A percentile compares a stretch with the other conserved stretches of the same genome.
Conservation (phyloP, 2,113 vertebrate species). For the Columbina picui region DNA sequence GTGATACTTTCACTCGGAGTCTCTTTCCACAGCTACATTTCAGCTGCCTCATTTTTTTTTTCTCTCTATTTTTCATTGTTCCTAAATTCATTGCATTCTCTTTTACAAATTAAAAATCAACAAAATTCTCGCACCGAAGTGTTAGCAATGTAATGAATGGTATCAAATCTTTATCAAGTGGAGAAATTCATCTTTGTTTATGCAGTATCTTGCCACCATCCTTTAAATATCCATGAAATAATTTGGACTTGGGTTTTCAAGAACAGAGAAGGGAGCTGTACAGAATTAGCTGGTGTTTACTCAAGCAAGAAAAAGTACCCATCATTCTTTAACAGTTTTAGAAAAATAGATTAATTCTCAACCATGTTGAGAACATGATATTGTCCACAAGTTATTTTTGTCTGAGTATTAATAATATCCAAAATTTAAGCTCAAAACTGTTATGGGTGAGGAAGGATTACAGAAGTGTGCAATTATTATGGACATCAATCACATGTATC, state of each 20-base stretch:
- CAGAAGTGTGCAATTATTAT: conserved; percentile 23
- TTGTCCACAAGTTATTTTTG: conserved; percentile 48
- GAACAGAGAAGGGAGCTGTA: background rate
- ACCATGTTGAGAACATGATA: background rate
- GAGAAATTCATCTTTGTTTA: background rate
- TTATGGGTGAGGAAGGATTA: conserved; percentile 22
- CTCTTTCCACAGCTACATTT: background rate
- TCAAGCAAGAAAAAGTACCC: background rate
- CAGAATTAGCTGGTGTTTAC: conserved; percentile 18
- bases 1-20: conserved; percentile 11
- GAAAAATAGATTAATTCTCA: conserved; percentile 25
- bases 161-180: background rate
- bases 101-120: background rate
- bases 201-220: background rate
- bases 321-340: conserved; percentile 31
- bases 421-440: conserved; percentile 1
- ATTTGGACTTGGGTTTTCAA: conserved; percentile 4
- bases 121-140: background rate
- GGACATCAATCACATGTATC: conserved; percentile 13
- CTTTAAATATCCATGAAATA: conserved; percentile 26
- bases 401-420: background rate
- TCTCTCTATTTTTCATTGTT: background rate
- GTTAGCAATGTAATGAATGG: background rate
- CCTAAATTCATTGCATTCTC: background rate
- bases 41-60: background rate